Evolutionary conservation across 2,888 invertebrate species (phyloP).

Genomic region (Ochlodes sylvanus): DNA sequence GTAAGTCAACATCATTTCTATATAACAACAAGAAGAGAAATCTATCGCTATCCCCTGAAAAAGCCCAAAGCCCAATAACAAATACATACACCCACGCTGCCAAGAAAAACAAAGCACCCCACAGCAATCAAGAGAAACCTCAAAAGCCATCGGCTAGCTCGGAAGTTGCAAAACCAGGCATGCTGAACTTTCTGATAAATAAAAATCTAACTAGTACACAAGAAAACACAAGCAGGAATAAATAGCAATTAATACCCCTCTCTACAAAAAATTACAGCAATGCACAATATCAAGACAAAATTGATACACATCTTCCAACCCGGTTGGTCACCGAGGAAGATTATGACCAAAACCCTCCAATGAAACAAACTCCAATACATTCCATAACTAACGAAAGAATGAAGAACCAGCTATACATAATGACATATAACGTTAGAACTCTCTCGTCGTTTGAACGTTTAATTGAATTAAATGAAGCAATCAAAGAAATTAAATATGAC

Average conservation of each 20-base stretch:
- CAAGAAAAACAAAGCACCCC: conserved; percentile 1
- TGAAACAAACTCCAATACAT: no score
- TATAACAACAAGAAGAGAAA: no score
- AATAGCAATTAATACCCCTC: no score
- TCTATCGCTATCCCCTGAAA: no score
- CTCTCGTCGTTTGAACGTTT: conserved; percentile 40
- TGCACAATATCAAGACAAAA: no score
- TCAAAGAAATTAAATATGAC: conserved; percentile 41
- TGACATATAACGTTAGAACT: conserved; percentile 43
- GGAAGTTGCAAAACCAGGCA: not conserved
- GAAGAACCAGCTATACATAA: no score
- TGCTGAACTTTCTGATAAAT: not conserved
- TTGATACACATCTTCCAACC: conserved; percentile 38
- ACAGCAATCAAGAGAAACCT: not conserved
- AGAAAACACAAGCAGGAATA: no score
- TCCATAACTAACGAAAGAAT: no score
- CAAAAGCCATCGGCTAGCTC: no score
- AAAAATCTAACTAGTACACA: no score
- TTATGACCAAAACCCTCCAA: conserved; percentile 44
- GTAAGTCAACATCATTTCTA: not conserved
- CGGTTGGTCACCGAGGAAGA: no score
- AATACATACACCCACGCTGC: not conserved
- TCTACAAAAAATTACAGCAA: conserved; percentile 3
- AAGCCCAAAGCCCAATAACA: conserved; percentile 2
- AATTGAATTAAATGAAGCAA: conserved; percentile 39